Evolutionary conservation across 1,140 invertebrate species (phyloP), one percentile per base, ranked within the genome.

Genomic region (Anoplolepis gracilipes): DNA sequence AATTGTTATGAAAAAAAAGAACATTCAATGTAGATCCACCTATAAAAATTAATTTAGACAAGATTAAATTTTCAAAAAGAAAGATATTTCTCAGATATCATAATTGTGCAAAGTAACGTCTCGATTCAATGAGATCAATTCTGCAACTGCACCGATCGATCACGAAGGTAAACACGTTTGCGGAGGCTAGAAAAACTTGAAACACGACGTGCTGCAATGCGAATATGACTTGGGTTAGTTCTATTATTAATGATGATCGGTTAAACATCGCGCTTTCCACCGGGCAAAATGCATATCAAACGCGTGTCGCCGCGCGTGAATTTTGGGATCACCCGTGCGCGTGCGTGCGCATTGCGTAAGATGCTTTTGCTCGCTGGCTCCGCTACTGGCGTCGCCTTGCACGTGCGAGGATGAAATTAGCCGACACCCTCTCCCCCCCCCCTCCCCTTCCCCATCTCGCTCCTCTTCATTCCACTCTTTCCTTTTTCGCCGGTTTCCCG

Each of bases 361-460:
- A 90, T 88, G 33, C 46, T 49, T 30, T 33, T 1, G 59, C 36
- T 46, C 3, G 76, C 28, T 53, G 89, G 87, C 90, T 88, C 87
- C 78, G 85, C 36, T 30, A 42, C 25, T 49, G 55, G 64, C 87
- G 77, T 84, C 85, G 87, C 90, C 46, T 90, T 89, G 90, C 92
- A 93, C 93, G 92, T 93, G 92, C 92, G 90, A 90, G 55, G 91
- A 92, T 91, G 88, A 92, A 93, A 93, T 93, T 93, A 93, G 92
- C 92, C 90, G 85, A 90, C 57, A 87, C 86, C 89, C 85, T 86
- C 77, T 28, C 33, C 16, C 49, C 30, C 33, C 16, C 49, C 28
- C 30, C 22, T 49, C 11, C 0, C 13, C 33, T 57, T 33, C 19
- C 10, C 2, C 25, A 30, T n/a, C n/a, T 13, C 16, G 42, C 46